phyloP scores from a whole-genome alignment of 2,113 vertebrate species.

The Mirounga angustirostris region DNA sequence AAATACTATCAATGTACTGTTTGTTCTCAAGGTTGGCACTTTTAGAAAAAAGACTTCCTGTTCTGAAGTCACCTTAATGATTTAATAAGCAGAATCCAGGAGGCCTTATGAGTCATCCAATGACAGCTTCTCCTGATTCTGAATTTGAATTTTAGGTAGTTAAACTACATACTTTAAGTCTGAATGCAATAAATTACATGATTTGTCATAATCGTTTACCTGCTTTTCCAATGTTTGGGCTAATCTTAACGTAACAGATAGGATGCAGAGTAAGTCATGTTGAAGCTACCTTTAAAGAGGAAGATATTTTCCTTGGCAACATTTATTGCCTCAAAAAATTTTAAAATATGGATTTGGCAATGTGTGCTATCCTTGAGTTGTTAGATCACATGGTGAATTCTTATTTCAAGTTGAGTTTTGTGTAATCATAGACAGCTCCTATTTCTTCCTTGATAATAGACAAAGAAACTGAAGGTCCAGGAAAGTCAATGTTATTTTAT shows the following conservation, averaged over 20 bases:
- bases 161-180: neutral
- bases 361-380: neutral
- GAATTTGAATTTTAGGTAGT: neutral
- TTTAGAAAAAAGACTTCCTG: slow-evolving; percentile 9
- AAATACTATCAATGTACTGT: neutral
- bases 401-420: neutral
- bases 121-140: neutral
- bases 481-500: neutral
- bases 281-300: neutral
- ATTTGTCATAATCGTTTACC: neutral
- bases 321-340: neutral
- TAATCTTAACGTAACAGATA: neutral
- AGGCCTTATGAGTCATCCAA: neutral
- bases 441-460: neutral
- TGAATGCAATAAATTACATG: neutral
- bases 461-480: neutral
- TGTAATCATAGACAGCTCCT: neutral
- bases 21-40: neutral
- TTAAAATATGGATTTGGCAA: neutral
- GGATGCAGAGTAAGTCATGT: neutral
- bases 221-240: neutral
- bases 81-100: neutral
- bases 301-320: neutral
- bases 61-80: neutral
- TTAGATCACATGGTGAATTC: neutral